Conservation (phyloP, 2,888 invertebrate genomes). For the Amphipoea oculea region DNA sequence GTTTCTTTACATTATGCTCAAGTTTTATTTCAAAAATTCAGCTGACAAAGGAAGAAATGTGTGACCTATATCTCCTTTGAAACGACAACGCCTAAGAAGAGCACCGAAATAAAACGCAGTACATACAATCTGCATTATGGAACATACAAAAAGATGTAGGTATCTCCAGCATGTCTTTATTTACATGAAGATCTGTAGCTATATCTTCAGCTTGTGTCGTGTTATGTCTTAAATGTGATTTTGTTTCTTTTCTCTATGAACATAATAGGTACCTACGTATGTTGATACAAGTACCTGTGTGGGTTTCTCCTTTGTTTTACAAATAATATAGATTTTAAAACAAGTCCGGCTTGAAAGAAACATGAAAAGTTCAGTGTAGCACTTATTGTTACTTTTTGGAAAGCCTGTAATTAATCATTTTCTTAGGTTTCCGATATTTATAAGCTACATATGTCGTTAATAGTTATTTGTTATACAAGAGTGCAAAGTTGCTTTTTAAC, state of each 20-base stretch:
- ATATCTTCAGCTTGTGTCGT: slow-evolving; percentile 31
- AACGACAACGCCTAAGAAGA: background rate
- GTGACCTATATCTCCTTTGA: background rate
- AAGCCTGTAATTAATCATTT: background rate
- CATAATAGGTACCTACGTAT: too few species aligned
- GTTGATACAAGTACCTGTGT: slow-evolving; percentile 2
- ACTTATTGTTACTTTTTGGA: background rate
- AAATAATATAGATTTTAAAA: slow-evolving; percentile 28
- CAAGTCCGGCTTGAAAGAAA: slow-evolving; percentile 1
- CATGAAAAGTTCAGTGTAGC: background rate
- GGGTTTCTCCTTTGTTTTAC: slow-evolving; percentile 41
- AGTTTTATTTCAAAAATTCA: slow-evolving; percentile 5
- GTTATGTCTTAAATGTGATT: slow-evolving; percentile 42
- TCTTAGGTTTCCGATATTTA: background rate
- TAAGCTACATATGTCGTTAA: too few species aligned
- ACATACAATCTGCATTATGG: slow-evolving; percentile 5
- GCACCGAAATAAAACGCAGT: slow-evolving; percentile 9
- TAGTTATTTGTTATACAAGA: too few species aligned
- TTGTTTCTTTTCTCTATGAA: slow-evolving; percentile 34
- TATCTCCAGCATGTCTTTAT: slow-evolving; percentile 33
- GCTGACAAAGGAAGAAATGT: background rate
- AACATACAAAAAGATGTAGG: background rate
- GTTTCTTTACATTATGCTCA: background rate
- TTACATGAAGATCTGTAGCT: slow-evolving; percentile 47
- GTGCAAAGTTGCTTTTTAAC: too few species aligned